Evolutionary conservation across 2,888 invertebrate species (phyloP).

Genomic region (Mimas tiliae): DNA sequence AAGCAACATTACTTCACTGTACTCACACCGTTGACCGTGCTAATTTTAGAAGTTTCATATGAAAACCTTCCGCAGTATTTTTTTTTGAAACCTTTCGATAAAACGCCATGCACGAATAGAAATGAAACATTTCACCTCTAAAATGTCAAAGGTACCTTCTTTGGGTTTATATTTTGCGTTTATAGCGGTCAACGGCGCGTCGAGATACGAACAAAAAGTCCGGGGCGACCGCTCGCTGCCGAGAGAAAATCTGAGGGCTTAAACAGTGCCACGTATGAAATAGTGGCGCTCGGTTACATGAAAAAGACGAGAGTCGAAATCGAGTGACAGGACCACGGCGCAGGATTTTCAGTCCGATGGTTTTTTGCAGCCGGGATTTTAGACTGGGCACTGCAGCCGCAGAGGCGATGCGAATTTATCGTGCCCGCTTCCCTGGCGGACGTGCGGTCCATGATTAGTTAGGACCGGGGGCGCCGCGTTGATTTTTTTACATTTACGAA

Average conservation of each 20-base stretch:
- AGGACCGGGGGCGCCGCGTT: slow-evolving; percentile 35
- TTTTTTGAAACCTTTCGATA: slow-evolving; percentile 59
- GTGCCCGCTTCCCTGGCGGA: slow-evolving; percentile 58
- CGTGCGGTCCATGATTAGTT: slow-evolving; percentile 75
- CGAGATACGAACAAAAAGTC: slow-evolving; percentile 77
- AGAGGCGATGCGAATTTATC: slow-evolving; percentile 75
- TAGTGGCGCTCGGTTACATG: slow-evolving; percentile 83
- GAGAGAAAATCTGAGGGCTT: slow-evolving; percentile 84
- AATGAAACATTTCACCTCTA: slow-evolving; percentile 78
- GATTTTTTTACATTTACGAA: slow-evolving; percentile 25
- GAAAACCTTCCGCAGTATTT: slow-evolving; percentile 51
- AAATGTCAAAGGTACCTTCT: slow-evolving; percentile 83
- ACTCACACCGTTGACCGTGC: neutral
- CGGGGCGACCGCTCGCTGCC: slow-evolving; percentile 70
- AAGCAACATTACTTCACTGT: too few species aligned
- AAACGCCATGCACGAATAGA: slow-evolving; percentile 67
- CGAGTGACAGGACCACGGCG: slow-evolving; percentile 81
- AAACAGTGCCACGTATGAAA: slow-evolving; percentile 84
- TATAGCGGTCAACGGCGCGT: slow-evolving; percentile 80
- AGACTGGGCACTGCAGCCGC: slow-evolving; percentile 68
- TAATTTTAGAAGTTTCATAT: slow-evolving; percentile 10
- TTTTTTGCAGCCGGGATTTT: slow-evolving; percentile 78
- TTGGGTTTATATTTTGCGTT: slow-evolving; percentile 84
- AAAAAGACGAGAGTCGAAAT: slow-evolving; percentile 84
- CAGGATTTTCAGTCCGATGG: slow-evolving; percentile 78